Evolutionary conservation across 2,797 vertebrate species (phyloP).

Genomic region (Cichlasoma orientale): DNA sequence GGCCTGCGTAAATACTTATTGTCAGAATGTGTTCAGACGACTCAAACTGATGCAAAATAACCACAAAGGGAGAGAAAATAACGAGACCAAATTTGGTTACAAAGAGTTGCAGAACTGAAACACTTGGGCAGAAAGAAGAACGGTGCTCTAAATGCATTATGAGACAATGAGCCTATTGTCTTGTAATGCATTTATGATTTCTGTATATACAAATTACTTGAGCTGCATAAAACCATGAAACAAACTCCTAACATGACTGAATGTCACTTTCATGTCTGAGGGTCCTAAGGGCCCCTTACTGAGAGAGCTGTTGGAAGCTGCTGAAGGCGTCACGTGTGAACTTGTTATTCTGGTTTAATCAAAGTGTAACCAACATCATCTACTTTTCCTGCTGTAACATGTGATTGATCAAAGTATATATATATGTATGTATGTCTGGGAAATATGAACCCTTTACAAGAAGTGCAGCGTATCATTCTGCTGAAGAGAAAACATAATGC

Average conservation of each 20-base stretch:
- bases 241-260: not conserved
- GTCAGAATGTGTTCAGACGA: not conserved
- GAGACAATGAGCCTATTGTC: not conserved
- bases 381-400: not conserved
- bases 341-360: conserved; percentile 39
- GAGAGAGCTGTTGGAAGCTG: conserved; percentile 11
- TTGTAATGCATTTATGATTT: not conserved
- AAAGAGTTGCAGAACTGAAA: not conserved
- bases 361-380: not conserved
- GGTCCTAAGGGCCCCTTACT: conserved; percentile 1
- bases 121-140: not conserved
- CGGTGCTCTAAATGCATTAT: not conserved
- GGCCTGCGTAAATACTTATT: not conserved
- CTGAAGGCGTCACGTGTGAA: not conserved
- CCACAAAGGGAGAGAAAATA: not conserved
- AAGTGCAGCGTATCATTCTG: not conserved
- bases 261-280: not conserved
- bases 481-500: not conserved
- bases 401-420: not conserved
- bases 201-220: not conserved
- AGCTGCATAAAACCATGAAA: not conserved
- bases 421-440: not conserved
- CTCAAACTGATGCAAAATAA: not conserved
- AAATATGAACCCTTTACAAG: not conserved
- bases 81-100: not conserved